Evolutionary conservation across 2,797 vertebrate species (phyloP).

Genomic region (Malurus leucopterus): DNA sequence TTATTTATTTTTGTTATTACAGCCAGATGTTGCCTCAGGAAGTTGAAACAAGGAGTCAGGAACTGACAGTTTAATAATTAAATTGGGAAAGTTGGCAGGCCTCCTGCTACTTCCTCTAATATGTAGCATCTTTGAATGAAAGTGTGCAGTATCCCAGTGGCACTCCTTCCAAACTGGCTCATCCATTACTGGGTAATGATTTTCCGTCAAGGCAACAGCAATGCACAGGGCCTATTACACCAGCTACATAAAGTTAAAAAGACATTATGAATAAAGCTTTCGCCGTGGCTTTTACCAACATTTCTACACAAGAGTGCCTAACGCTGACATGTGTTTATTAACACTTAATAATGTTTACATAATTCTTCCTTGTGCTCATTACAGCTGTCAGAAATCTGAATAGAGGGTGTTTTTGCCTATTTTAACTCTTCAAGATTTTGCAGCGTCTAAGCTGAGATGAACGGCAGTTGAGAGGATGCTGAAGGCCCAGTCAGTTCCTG

Average conservation of each 20-base stretch:
- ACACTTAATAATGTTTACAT: slow-evolving; percentile 77
- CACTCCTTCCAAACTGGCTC: slow-evolving; percentile 64
- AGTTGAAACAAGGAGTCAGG: slow-evolving; percentile 61
- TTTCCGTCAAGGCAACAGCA: slow-evolving; percentile 68
- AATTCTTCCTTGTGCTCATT: slow-evolving; percentile 72
- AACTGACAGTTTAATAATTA: slow-evolving; percentile 67
- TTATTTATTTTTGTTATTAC: slow-evolving; percentile 64
- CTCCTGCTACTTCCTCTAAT: slow-evolving; percentile 51
- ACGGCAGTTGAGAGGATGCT: neutral
- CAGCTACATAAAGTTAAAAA: slow-evolving; percentile 76
- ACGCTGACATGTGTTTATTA: slow-evolving; percentile 72
- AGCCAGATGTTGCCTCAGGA: slow-evolving; percentile 67
- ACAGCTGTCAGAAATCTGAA: slow-evolving; percentile 70
- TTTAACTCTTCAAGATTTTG: slow-evolving; percentile 51
- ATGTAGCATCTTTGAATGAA: slow-evolving; percentile 63
- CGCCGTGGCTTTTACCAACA: slow-evolving; percentile 58
- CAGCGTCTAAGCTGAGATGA: slow-evolving; percentile 23
- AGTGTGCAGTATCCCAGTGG: slow-evolving; percentile 54
- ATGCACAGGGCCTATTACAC: slow-evolving; percentile 69
- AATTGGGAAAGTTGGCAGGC: slow-evolving; percentile 62
- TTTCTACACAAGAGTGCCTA: slow-evolving; percentile 64
- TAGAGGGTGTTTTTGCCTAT: slow-evolving; percentile 6
- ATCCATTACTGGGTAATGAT: slow-evolving; percentile 74
- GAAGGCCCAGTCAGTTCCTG: neutral
- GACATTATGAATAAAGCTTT: slow-evolving; percentile 69